Percentiles rank a stretch among this genome's conserved stretches.
Evolutionary conservation across 2,888 invertebrate species (phyloP).

Genomic region (Syritta pipiens): DNA sequence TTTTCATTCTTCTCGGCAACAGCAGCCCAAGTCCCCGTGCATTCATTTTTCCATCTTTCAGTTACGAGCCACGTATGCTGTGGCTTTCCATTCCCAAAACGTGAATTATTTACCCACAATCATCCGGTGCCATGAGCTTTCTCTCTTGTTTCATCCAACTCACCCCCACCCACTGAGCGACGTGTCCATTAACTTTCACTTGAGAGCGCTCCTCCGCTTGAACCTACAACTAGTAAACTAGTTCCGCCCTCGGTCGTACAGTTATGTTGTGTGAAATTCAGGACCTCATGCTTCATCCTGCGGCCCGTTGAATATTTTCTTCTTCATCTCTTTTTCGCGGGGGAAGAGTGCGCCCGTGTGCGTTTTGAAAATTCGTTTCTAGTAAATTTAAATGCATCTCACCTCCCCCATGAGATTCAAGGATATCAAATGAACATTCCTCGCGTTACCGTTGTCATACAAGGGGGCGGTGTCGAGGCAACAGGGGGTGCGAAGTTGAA

Average conservation of each 20-base stretch:
- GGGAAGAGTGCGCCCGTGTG: no score
- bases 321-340: not conserved
- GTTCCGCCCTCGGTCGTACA: not conserved
- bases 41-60: not conserved
- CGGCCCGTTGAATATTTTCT: constrained; percentile 1
- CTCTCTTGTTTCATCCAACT: not conserved
- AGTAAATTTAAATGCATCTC: constrained; percentile 22
- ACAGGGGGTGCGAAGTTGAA: constrained; percentile 5
- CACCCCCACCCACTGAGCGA: no score
- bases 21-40: not conserved
- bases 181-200: constrained; percentile 19
- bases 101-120: constrained; percentile 10
- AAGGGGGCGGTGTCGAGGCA: not conserved
- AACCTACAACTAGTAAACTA: constrained; percentile 19
- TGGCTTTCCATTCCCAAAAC: not conserved
- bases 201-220: not conserved
- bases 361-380: not conserved
- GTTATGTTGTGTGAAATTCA: constrained; percentile 17
- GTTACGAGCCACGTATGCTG: not conserved
- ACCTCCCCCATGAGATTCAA: not conserved
- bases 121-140: not conserved
- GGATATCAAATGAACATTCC: constrained; percentile 54
- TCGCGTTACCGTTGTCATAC: constrained; percentile 12
- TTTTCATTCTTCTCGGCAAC: not conserved
- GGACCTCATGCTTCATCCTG: constrained; percentile 14